Conservation (phyloP, 2,888 invertebrate species). For the Cantharis lateralis region DNA sequence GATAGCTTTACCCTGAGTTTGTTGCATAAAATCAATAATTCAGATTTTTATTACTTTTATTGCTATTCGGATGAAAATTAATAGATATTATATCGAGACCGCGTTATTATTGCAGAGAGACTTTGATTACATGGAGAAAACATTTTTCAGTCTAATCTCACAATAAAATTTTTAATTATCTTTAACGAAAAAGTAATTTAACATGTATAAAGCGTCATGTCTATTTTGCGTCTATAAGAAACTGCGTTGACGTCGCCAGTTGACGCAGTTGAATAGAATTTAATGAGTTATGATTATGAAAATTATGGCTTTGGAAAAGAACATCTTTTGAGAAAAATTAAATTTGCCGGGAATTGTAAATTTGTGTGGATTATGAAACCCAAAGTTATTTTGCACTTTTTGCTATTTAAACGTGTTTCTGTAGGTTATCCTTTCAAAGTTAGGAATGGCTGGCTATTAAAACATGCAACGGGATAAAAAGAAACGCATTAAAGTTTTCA, state of each 20-base stretch:
- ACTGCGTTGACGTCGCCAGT: neutral
- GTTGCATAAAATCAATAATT: no score
- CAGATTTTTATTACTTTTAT: no score
- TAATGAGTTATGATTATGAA: neutral
- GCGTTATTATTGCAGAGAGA: neutral
- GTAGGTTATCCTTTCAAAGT: neutral
- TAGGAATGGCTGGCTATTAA: neutral
- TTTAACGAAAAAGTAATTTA: neutral
- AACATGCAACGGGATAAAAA: neutral
- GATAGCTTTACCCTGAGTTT: neutral
- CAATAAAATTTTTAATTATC: neutral
- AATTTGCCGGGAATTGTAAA: neutral
- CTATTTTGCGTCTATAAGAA: neutral
- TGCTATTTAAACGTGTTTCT: neutral
- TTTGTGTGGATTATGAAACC: neutral
- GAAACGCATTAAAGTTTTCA: slow-evolving; percentile 3
- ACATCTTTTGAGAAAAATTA: neutral
- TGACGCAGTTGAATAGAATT: neutral
- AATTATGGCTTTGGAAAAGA: neutral
- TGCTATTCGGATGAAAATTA: no score
- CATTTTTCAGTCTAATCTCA: neutral
- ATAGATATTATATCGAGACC: no score
- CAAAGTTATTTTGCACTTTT: neutral
- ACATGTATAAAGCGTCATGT: neutral
- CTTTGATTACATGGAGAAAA: neutral